These are phyloP conservation scores for Idris sp. DNA, from an alignment of 1,140 invertebrate species.

Conservation along the genomic window DNA sequence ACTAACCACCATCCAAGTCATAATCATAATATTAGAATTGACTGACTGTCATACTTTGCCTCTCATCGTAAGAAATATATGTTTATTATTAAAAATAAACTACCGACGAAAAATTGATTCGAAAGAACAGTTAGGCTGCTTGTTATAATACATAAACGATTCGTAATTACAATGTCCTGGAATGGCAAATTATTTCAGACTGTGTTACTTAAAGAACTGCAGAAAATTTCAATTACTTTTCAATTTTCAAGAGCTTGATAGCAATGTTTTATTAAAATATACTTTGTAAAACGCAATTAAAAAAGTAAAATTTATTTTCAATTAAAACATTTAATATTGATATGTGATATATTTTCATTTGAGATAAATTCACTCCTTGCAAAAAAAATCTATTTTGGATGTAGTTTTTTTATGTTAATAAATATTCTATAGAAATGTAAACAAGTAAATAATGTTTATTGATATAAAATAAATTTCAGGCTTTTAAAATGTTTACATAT, in stretches of 20 bases:
- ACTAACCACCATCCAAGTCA: constrained; percentile 34
- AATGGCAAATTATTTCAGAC: constrained; percentile 16
- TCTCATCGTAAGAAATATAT: constrained; percentile 25
- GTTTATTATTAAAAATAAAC: too few species aligned
- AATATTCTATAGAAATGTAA: too few species aligned
- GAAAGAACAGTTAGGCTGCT: constrained; percentile 29
- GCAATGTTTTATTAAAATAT: too few species aligned
- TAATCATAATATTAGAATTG: constrained; percentile 46
- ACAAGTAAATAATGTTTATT: too few species aligned
- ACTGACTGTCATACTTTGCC: constrained; percentile 28
- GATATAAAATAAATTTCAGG: too few species aligned
- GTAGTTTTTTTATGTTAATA: too few species aligned
- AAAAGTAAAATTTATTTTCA: too few species aligned
- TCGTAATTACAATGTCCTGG: constrained; percentile 15
- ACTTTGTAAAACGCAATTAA: too few species aligned
- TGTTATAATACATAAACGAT: constrained; percentile 15
- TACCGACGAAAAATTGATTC: constrained; percentile 45
- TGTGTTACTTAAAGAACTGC: constrained; percentile 12
- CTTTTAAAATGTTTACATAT: too few species aligned
- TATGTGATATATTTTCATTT: too few species aligned
- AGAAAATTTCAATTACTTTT: constrained; percentile 12
- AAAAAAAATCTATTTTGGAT: too few species aligned
- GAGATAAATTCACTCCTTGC: too few species aligned
- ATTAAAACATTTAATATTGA: background rate
- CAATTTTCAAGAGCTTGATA: constrained; percentile 4